A percentile compares a stretch with the other conserved stretches of the same genome.
Conservation (phyloP, 92 coral and sea anemone species). For the Metridium senile region DNA sequence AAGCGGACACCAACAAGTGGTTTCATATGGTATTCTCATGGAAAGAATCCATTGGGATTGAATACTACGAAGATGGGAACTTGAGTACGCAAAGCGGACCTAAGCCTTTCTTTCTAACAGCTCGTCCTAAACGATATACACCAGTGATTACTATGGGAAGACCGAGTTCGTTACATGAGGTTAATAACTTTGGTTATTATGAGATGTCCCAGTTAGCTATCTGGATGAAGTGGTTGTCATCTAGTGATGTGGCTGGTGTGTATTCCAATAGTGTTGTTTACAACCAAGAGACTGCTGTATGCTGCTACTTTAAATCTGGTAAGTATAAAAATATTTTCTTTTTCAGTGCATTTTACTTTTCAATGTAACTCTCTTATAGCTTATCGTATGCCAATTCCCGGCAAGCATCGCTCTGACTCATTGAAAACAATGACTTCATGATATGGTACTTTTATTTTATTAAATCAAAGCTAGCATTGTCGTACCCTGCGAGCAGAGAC, state of each 20-base stretch:
- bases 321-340: too few species aligned
- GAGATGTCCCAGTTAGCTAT: slow-evolving; percentile 91
- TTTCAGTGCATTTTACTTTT: too few species aligned
- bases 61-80: slow-evolving; percentile 78
- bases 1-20: slow-evolving; percentile 69
- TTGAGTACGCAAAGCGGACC: slow-evolving; percentile 50
- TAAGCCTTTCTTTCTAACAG: slow-evolving; percentile 36
- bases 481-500: too few species aligned
- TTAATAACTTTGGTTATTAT: slow-evolving; percentile 71
- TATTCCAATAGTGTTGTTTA: slow-evolving; percentile 51
- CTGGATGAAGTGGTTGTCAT: slow-evolving; percentile 78
- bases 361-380: too few species aligned
- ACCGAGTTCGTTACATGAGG: slow-evolving; percentile 59
- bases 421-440: too few species aligned
- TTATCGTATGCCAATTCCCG: too few species aligned
- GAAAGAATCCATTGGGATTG: slow-evolving; percentile 58
- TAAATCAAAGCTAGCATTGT: too few species aligned
- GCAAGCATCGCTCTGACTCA: too few species aligned
- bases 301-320: slow-evolving; percentile 79
- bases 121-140: slow-evolving; percentile 57
- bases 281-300: slow-evolving; percentile 46
- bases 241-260: slow-evolving; percentile 60
- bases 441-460: too few species aligned
- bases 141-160: slow-evolving; percentile 85
- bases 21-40: slow-evolving; percentile 89